Percentiles rank a stretch among this genome's conserved stretches.
phyloP scores from a whole-genome alignment of 2,797 vertebrate species.

The Bradypodion pumilum region DNA sequence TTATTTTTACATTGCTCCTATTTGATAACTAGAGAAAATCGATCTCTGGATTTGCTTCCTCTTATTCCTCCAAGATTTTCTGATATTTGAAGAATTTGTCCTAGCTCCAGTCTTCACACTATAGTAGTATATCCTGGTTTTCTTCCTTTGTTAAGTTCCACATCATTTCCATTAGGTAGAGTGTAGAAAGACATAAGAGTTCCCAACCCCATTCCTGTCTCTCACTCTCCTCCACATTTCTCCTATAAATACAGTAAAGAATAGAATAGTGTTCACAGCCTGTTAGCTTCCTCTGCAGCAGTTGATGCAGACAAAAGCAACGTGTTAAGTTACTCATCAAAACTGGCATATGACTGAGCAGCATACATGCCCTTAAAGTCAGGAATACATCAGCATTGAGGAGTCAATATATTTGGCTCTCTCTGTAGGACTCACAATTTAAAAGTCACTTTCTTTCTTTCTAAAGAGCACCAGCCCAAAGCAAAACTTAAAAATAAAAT shows the following conservation, averaged over 20 bases:
- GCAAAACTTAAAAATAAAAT: not conserved
- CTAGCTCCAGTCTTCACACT: not conserved
- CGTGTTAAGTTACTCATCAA: not conserved
- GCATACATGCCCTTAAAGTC: not conserved
- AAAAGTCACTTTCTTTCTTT: not conserved
- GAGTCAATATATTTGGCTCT: not conserved
- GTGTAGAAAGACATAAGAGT: not conserved
- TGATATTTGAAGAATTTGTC: not conserved
- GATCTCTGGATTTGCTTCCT: not conserved
- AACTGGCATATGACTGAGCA: not conserved
- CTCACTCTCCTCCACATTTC: slow-evolving; percentile 22
- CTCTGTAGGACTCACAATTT: not conserved
- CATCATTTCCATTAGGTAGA: not conserved
- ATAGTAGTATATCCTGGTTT: not conserved
- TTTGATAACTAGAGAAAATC: not conserved
- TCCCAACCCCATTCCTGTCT: slow-evolving; percentile 13
- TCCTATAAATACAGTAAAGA: slow-evolving; percentile 9
- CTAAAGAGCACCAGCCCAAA: not conserved
- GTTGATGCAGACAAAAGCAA: not conserved
- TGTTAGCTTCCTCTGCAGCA: slow-evolving; percentile 1
- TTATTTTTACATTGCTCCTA: not conserved
- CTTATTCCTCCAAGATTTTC: not conserved
- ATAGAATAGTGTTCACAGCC: slow-evolving; percentile 24
- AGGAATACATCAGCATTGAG: not conserved
- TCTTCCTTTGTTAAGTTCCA: not conserved